Evolutionary conservation across 2,113 vertebrate genomes (phyloP).

Genomic region (Oriolus oriolus): DNA sequence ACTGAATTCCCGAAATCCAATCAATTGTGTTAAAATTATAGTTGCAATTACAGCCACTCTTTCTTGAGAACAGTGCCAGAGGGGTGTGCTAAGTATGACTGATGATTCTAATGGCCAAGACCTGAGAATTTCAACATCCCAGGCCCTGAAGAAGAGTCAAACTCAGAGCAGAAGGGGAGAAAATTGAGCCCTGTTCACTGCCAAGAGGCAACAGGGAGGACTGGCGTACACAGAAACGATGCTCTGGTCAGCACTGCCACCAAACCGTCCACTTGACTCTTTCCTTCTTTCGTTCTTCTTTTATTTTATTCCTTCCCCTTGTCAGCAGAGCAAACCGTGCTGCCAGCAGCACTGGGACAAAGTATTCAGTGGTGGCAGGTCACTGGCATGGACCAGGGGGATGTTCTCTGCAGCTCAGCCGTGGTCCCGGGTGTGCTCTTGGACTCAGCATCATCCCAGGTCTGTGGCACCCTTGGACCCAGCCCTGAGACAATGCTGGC

Average conservation of each 20-base stretch:
- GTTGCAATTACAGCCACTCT: background rate
- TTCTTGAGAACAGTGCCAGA: background rate
- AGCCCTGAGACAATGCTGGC: background rate
- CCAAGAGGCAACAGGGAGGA: background rate
- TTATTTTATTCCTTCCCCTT: background rate
- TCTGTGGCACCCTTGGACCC: background rate
- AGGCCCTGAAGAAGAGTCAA: background rate
- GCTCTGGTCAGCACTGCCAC: conserved; percentile 8
- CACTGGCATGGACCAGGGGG: fast-evolving
- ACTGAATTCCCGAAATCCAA: background rate
- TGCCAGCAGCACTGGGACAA: background rate
- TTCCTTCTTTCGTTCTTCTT: background rate
- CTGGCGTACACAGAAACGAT: fast-evolving
- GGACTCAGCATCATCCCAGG: background rate
- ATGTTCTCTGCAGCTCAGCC: background rate
- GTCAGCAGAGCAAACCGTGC: fast-evolving
- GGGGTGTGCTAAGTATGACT: background rate
- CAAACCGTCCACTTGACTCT: background rate
- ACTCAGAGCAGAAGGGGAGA: background rate
- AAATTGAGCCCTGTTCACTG: background rate
- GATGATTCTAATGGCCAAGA: background rate
- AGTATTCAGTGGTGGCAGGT: background rate
- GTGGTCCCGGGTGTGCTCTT: background rate
- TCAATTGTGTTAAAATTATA: background rate
- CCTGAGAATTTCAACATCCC: background rate